These are phyloP conservation scores for Galagoides demidoff DNA, from an alignment of 2,797 vertebrate genomes.

Conservation along the genomic window DNA sequence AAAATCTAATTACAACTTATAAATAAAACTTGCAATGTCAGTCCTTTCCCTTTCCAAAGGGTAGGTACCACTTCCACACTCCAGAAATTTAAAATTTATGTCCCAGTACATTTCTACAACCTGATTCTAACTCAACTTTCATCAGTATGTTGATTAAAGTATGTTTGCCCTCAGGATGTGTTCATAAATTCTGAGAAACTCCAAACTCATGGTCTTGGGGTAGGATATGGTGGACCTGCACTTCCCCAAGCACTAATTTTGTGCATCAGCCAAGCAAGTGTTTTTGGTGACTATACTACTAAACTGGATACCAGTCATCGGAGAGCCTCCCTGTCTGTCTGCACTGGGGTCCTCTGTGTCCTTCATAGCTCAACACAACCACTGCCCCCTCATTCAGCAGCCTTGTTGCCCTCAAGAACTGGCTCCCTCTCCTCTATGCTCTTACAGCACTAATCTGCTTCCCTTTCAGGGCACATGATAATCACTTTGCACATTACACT, in stretches of 20 bases:
- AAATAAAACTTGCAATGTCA: conserved; percentile 10
- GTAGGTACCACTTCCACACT: neutral
- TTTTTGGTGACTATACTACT: neutral
- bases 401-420: neutral
- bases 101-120: neutral
- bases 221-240: neutral
- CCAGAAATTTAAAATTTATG: neutral
- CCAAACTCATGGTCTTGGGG: neutral
- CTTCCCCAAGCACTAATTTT: neutral
- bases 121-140: neutral
- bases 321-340: neutral
- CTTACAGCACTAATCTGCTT: neutral
- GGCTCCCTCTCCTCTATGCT: neutral
- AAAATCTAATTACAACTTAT: conserved; percentile 25
- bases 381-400: neutral
- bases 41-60: neutral
- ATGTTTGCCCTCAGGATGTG: neutral
- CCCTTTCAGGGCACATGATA: neutral
- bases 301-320: neutral
- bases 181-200: neutral
- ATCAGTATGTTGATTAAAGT: neutral
- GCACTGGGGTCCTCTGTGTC: neutral
- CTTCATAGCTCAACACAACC: neutral
- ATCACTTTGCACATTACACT: neutral
- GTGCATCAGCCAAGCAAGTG: neutral